A percentile compares a stretch with the other conserved stretches of the same genome.
phyloP scores from a whole-genome alignment of 2,888 invertebrate genomes.

The Macrosoma leucophasiata region DNA sequence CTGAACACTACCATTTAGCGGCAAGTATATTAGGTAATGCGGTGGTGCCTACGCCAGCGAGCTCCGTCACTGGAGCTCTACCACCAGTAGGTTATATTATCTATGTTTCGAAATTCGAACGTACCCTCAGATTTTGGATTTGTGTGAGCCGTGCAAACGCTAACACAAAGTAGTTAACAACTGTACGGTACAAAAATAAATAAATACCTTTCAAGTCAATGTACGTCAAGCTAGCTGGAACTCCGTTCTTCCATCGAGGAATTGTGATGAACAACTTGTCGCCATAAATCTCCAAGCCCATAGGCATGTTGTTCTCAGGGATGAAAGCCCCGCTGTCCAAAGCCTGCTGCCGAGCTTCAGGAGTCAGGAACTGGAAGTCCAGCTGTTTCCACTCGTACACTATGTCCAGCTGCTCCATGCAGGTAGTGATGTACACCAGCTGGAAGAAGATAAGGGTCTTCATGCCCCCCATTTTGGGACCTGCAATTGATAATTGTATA shows the following conservation, averaged over 20 bases:
- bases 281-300: slow-evolving; percentile 82
- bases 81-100: too few species aligned
- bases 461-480: slow-evolving; percentile 47
- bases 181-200: background rate
- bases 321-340: slow-evolving; percentile 77
- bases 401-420: slow-evolving; percentile 81
- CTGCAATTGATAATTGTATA: slow-evolving; percentile 30
- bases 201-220: slow-evolving; percentile 80
- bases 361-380: slow-evolving; percentile 79
- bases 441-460: slow-evolving; percentile 51
- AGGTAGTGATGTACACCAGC: slow-evolving; percentile 48
- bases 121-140: too few species aligned
- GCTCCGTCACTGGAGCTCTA: too few species aligned
- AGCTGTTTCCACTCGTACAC: slow-evolving; percentile 84
- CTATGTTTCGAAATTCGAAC: too few species aligned
- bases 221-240: slow-evolving; percentile 84
- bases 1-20: too few species aligned
- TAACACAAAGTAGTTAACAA: too few species aligned
- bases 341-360: slow-evolving; percentile 75
- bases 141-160: too few species aligned
- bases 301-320: slow-evolving; percentile 82
- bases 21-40: too few species aligned
- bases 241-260: slow-evolving; percentile 84
- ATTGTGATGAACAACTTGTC: slow-evolving; percentile 83
- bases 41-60: too few species aligned